These are phyloP conservation scores for Druon quercuslanigerum DNA, from an alignment of 1,140 invertebrate genomes.

Conservation along the genomic window DNA sequence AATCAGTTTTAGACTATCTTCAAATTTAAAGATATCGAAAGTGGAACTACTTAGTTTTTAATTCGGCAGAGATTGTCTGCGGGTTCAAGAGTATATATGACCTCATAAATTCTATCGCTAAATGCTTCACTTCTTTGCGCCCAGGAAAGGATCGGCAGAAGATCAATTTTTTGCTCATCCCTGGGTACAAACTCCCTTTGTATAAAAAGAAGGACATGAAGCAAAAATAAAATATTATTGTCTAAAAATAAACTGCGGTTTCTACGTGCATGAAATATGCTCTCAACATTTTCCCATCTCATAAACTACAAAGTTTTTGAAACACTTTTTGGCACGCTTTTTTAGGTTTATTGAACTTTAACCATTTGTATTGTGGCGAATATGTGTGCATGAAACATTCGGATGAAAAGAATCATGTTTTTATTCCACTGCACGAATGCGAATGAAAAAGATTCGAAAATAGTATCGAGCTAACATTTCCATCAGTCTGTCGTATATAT, in stretches of 20 bases:
- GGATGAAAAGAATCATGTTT: background rate
- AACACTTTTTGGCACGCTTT: background rate
- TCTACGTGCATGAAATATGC: too few species aligned
- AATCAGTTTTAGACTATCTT: too few species aligned
- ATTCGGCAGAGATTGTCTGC: background rate
- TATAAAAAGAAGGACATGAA: too few species aligned
- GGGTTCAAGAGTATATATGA: background rate
- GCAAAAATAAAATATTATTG: too few species aligned
- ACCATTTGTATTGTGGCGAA: background rate
- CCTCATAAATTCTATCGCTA: constrained; percentile 6
- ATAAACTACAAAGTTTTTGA: too few species aligned
- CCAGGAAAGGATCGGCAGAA: background rate
- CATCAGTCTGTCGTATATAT: constrained; percentile 30
- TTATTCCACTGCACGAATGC: constrained; percentile 15
- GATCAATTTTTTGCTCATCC: too few species aligned
- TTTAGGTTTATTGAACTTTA: background rate
- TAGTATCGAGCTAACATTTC: constrained; percentile 22
- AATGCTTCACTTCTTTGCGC: constrained; percentile 8
- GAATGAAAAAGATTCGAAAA: constrained; percentile 16
- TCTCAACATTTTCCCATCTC: too few species aligned
- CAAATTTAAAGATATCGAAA: too few species aligned
- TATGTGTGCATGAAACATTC: background rate
- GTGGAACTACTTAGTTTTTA: background rate
- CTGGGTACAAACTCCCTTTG: too few species aligned
- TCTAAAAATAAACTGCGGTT: too few species aligned